A percentile compares a stretch with the other conserved stretches of the same genome.
Evolutionary conservation across 2,888 invertebrate genomes (phyloP).

Genomic region (Tetragnatha montana): DNA sequence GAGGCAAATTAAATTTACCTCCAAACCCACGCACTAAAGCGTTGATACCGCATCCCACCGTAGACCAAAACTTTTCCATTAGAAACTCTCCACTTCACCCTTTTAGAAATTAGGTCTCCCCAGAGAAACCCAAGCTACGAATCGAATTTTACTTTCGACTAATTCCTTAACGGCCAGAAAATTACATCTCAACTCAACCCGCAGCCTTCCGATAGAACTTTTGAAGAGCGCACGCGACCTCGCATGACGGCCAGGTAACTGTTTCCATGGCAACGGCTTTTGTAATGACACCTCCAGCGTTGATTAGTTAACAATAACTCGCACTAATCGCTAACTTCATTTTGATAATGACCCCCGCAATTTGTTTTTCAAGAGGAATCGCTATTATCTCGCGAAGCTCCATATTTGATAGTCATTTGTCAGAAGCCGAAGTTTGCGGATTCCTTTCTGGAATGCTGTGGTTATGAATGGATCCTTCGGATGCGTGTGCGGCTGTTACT

Average conservation of each 20-base stretch:
- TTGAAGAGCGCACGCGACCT: slow-evolving; percentile 14
- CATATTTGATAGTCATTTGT: slow-evolving; percentile 12
- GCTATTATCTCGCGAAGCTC: slow-evolving; percentile 16
- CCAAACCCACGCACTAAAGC: not conserved
- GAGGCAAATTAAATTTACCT: not conserved
- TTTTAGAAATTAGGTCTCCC: not conserved
- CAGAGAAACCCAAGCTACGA: not conserved
- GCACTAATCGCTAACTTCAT: slow-evolving; percentile 39
- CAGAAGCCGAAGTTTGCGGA: not conserved
- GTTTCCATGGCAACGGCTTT: slow-evolving; percentile 38
- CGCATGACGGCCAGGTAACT: slow-evolving; percentile 3
- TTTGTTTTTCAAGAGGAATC: slow-evolving; percentile 10
- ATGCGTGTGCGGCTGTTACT: no score
- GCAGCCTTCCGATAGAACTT: not conserved
- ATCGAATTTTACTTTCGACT: not conserved
- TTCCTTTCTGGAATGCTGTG: not conserved
- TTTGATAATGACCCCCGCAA: slow-evolving; percentile 37
- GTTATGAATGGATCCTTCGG: not conserved
- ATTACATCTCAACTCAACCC: not conserved
- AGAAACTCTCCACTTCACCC: not conserved
- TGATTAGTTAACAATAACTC: slow-evolving; percentile 47
- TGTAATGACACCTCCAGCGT: slow-evolving; percentile 41
- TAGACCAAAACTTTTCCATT: not conserved
- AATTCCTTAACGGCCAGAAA: not conserved
- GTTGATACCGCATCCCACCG: not conserved